Conservation (phyloP, 2,113 vertebrate genomes). For the Dicaeum eximium region DNA sequence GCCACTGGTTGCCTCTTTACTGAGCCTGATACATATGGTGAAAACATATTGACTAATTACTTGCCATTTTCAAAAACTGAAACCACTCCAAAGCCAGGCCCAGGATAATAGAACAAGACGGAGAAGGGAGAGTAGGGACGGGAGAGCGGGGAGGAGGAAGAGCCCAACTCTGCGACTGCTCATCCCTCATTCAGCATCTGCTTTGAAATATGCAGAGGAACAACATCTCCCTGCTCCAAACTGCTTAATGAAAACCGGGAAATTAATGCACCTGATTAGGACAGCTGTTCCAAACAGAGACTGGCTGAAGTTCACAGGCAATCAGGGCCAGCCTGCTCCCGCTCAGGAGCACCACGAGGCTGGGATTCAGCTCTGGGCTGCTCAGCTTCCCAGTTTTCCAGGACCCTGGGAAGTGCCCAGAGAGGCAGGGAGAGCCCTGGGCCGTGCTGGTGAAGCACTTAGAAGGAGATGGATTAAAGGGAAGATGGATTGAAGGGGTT, state of each 20-base stretch:
- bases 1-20: conserved; percentile 44
- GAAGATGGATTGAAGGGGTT: background rate
- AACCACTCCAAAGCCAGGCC: conserved; percentile 63
- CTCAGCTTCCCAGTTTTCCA: background rate
- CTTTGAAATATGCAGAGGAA: background rate
- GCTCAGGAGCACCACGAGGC: background rate
- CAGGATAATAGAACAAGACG: conserved; percentile 39
- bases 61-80: conserved; percentile 65
- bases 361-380: rapidly evolving
- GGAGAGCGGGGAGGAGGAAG: background rate
- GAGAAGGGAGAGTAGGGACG: background rate
- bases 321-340: background rate
- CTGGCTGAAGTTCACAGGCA: background rate
- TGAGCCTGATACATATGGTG: conserved; percentile 33
- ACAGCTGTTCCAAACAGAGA: background rate
- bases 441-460: background rate
- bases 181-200: background rate
- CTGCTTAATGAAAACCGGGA: background rate
- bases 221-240: background rate
- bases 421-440: background rate
- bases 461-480: background rate
- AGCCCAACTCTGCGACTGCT: background rate
- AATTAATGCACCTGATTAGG: background rate
- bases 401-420: background rate
- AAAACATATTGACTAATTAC: conserved; percentile 67